Base-by-base conservation (phyloP, 2,888 invertebrate species). In the Agrotis puta region DNA sequence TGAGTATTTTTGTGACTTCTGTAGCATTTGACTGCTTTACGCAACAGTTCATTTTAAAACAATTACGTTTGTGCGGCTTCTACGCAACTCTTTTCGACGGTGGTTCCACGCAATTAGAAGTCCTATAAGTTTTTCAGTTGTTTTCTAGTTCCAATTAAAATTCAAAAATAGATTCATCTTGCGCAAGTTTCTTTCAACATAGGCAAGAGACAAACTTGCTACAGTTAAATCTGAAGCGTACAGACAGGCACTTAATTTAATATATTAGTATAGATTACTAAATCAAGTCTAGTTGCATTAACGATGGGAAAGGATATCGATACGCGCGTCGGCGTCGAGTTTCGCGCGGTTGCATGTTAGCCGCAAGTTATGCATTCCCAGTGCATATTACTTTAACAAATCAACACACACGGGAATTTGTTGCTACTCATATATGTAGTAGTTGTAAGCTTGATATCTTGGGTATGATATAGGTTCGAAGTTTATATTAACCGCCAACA, bases 301-400 rank as follows among this genome's bases (percentile, higher is more conserved):
- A 71, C 88, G 88, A 91, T 94, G 94, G 90, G 94, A 94, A 94
- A 87, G 82, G 94, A 91, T 86, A 95, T 91, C 86, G 91, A 94
- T 86, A 93, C 92, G 82, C 74, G 79, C 70, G 84, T 75, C 45
- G 84, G 93, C 87, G 81, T 95, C 92, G 82, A 78, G 88, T 95
- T 93, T 88, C 93, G 88, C 91, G 92, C 90, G 93, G 93, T 91
- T 85, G 85, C 81, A 85, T 62, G 83, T 70, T 45, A 85, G 90
- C 94, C 94, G 87, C 94, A 92, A 91, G 89, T 86, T 90, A 88
- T 88, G 89, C 89, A 87, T 88, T 89, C 89, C 87, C 85, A 88
- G 86, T 87, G 81, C 79, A 81, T 80, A 82, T 85, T 83, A 77
- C 90, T 89, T 89, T 93, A 92, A 91, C 92, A 92, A 92, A 92